These are phyloP conservation scores for Esperia sulphurella DNA, from an alignment of 2,888 invertebrate genomes.

Conservation along the genomic window DNA sequence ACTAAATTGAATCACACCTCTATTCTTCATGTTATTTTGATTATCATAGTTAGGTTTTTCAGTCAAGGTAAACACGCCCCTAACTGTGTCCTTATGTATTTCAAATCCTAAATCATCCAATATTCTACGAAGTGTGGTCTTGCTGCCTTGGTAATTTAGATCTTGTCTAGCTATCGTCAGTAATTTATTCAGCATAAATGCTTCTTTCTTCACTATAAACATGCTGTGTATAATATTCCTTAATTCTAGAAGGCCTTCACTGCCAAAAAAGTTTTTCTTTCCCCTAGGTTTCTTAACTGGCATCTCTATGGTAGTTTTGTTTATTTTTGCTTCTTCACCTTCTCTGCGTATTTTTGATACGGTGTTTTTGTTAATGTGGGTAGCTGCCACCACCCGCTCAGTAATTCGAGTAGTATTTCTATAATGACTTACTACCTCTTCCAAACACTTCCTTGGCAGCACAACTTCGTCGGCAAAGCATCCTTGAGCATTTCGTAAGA, in stretches of 20 bases:
- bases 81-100: neutral
- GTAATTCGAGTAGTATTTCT: neutral
- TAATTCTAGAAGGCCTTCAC: neutral
- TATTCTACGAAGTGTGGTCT: neutral
- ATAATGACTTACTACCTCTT: neutral
- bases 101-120: neutral
- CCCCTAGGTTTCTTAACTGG: conserved; percentile 1
- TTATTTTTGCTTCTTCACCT: neutral
- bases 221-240: neutral
- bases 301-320: neutral
- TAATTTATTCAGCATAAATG: neutral
- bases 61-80: neutral
- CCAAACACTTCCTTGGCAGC: neutral
- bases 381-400: neutral
- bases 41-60: neutral
- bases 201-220: neutral
- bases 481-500: neutral
- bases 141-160: neutral
- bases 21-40: neutral
- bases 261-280: neutral
- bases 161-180: neutral
- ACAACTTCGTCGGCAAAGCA: neutral
- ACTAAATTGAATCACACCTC: too few relatives aligned
- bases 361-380: neutral
- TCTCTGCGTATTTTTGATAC: neutral